Evolutionary conservation across 2,113 vertebrate genomes (phyloP).

Genomic region (Camelus bactrianus): DNA sequence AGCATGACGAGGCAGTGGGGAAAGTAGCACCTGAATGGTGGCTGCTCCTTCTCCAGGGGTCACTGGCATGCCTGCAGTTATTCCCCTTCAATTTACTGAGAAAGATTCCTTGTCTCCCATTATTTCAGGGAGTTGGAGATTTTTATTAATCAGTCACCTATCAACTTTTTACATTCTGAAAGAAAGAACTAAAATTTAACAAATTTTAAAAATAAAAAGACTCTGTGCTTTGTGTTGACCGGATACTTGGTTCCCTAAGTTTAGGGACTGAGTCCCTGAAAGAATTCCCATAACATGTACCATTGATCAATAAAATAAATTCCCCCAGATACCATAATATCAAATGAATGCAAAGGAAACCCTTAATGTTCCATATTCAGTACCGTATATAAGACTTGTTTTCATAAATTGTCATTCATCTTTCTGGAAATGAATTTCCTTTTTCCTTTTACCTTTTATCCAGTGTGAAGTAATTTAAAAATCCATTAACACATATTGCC

Average conservation of each 20-base stretch:
- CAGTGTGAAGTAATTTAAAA: slow-evolving; percentile 81
- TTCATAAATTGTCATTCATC: slow-evolving; percentile 37
- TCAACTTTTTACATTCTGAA: background rate
- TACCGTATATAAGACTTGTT: background rate
- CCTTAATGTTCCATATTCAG: background rate
- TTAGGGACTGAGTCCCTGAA: background rate
- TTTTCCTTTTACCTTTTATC: slow-evolving; percentile 72
- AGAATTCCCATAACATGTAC: background rate
- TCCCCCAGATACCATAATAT: background rate
- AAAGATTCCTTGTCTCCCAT: background rate
- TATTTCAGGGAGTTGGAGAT: background rate
- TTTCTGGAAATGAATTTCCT: slow-evolving; percentile 65
- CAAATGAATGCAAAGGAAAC: background rate
- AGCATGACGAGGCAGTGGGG: background rate
- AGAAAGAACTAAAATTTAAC: slow-evolving; percentile 11
- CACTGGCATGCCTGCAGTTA: fast-evolving
- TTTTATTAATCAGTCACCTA: background rate
- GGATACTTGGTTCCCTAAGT: background rate
- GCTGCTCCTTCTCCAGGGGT: fast-evolving
- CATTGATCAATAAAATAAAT: background rate
- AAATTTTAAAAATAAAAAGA: background rate
- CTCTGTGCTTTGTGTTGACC: background rate
- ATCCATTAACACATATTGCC: slow-evolving; percentile 76
- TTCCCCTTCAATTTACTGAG: background rate
- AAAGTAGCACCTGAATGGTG: background rate